phyloP scores from a whole-genome alignment of 2,888 invertebrate genomes.

The Leucophenga montana region DNA sequence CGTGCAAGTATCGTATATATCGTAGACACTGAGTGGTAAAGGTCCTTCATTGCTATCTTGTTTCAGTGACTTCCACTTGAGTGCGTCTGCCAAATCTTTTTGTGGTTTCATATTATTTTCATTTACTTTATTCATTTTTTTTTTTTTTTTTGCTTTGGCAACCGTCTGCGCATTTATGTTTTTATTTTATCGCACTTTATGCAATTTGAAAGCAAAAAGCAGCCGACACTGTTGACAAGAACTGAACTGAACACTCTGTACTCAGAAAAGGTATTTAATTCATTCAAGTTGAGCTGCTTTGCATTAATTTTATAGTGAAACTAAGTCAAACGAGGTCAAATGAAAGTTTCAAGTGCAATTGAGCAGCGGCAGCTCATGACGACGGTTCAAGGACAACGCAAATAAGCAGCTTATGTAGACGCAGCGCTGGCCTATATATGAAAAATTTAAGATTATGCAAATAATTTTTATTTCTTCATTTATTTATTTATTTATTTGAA shows the following conservation, averaged over 20 bases:
- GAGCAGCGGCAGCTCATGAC: too few relatives aligned
- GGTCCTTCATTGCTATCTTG: slow-evolving; percentile 31
- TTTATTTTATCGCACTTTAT: slow-evolving; percentile 12
- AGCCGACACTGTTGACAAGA: not conserved
- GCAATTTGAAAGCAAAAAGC: not conserved
- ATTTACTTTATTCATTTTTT: slow-evolving; percentile 27
- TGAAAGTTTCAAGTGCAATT: too few relatives aligned
- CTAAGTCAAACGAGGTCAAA: too few relatives aligned
- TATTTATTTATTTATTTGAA: not conserved
- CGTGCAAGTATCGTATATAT: too few relatives aligned
- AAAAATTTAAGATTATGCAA: too few relatives aligned
- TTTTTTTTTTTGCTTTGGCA: slow-evolving; percentile 25
- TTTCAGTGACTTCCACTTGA: slow-evolving; percentile 58
- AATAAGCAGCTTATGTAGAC: too few relatives aligned
- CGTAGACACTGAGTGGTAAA: too few relatives aligned
- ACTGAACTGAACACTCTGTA: too few relatives aligned
- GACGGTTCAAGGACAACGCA: too few relatives aligned
- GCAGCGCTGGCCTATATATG: too few relatives aligned
- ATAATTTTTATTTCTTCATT: not conserved
- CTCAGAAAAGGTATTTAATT: slow-evolving; percentile 10
- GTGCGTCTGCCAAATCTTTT: slow-evolving; percentile 51
- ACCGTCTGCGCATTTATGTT: slow-evolving; percentile 18
- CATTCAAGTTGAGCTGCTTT: not conserved
- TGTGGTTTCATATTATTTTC: slow-evolving; percentile 48
- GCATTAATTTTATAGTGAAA: too few relatives aligned